A percentile compares a stretch with the other conserved stretches of the same genome.
These are phyloP conservation scores for Gephyroberyx darwinii DNA, from an alignment of 2,797 vertebrate species.

Conservation along the genomic window DNA sequence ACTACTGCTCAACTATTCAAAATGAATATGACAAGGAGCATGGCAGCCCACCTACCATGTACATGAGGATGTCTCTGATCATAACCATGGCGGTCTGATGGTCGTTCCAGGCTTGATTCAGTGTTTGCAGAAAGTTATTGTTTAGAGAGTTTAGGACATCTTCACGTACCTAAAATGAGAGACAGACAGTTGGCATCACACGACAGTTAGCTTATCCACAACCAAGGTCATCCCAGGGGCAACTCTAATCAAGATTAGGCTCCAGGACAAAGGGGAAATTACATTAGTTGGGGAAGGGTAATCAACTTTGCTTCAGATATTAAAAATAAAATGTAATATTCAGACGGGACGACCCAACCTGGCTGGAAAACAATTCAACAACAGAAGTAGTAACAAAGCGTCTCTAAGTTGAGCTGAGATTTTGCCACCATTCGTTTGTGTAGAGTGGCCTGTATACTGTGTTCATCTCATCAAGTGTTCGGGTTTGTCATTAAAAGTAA, in stretches of 20 bases:
- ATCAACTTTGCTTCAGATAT: no score
- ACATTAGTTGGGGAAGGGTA: neutral
- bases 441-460: no score
- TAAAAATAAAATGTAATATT: neutral
- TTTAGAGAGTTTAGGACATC: constrained; percentile 95
- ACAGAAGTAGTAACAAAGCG: no score
- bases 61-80: constrained; percentile 98
- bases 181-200: constrained; percentile 9
- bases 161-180: constrained; percentile 87
- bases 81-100: constrained; percentile 98
- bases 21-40: neutral
- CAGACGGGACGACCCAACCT: neutral
- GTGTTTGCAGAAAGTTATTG: constrained; percentile 95
- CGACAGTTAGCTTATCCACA: neutral
- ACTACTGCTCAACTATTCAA: neutral
- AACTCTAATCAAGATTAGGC: neutral
- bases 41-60: constrained; percentile 86
- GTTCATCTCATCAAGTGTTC: no score
- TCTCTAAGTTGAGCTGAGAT: neutral
- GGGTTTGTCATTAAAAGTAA: no score
- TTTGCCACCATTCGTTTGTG: neutral
- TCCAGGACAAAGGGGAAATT: neutral
- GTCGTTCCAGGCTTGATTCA: constrained; percentile 98
- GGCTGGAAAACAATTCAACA: neutral
- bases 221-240: neutral